phyloP scores from a whole-genome alignment of 2,888 invertebrate species.

The Plebejus argus region DNA sequence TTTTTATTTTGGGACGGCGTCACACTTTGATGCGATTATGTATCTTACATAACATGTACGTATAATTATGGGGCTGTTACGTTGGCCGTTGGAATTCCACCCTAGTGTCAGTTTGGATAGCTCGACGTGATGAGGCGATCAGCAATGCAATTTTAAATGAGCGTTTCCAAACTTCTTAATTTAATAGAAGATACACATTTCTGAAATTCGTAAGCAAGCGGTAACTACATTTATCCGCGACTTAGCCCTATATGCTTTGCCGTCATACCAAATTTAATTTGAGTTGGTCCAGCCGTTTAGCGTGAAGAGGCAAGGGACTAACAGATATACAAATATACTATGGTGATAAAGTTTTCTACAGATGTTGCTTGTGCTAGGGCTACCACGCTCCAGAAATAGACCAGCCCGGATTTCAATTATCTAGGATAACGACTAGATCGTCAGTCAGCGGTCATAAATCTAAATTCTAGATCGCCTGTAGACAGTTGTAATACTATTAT shows the following conservation, averaged over 20 bases:
- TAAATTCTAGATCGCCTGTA: slow-evolving; percentile 15
- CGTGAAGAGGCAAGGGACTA: too few relatives aligned
- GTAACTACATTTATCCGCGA: too few relatives aligned
- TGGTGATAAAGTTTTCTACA: background rate
- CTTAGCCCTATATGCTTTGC: too few relatives aligned
- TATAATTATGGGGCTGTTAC: background rate
- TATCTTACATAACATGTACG: background rate
- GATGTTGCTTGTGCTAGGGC: background rate
- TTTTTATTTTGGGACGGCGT: background rate
- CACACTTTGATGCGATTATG: background rate
- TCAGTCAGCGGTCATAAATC: background rate
- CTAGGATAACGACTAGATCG: slow-evolving; percentile 20
- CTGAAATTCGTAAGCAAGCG: too few relatives aligned
- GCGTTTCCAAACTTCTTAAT: too few relatives aligned
- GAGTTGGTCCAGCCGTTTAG: too few relatives aligned
- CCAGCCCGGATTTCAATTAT: background rate
- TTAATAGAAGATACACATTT: too few relatives aligned
- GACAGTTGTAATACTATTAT: background rate
- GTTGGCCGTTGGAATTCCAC: background rate
- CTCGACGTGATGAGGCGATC: too few relatives aligned
- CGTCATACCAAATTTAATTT: too few relatives aligned
- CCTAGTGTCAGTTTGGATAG: background rate
- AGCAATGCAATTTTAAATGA: too few relatives aligned
- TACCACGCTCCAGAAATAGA: slow-evolving; percentile 22
- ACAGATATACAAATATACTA: too few relatives aligned